Base-by-base conservation (phyloP, 2,113 vertebrate species). In the Notothenia rossii region DNA sequence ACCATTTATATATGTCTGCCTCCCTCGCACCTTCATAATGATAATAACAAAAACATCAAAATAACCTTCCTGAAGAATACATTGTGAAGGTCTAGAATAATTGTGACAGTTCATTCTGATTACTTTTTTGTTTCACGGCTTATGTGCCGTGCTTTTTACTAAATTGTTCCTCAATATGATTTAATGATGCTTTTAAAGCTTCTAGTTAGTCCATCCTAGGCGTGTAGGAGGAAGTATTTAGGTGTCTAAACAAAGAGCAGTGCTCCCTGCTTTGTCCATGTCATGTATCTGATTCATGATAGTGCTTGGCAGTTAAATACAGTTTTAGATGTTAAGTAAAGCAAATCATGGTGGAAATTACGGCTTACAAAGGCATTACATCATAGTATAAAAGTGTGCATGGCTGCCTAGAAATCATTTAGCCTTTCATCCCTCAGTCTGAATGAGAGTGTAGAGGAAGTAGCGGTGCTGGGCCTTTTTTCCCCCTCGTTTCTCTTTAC, bases 151-250 rank as follows among this genome's bases (percentile, higher is more conserved):
- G 7, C 36, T 59, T n/a, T 29, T 22, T 18, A 17, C 40, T 53
- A 12, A 5, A 22, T 61, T 29, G 0, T 65, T 14, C 46, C 54
- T 66, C 15, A 4, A 15, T 63, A 67, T 68, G 33, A 76, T 69
- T 56, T 3, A 46, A 33, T 77, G 2, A 0, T 58, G 20, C 56
- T 77, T 58, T 73, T 65, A 56, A 40, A 29, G 49, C n/a, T 15
- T 76, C 58, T 70, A 17, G 14, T 60, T 5, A 29, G 59, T 50
- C 75, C 56, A 58, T 77, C 50, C 33, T 20, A 66, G 29, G 45
- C 11, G 54, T 82, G 48, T 45, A 36, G 18, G 56, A 75, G 69
- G 50, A 79, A 67, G 46, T 65, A 25, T 75, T 75, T 22, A 51
- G 10, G 64, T 56, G 18, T 81, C 18, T 46, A 50, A 69, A 65